These are phyloP conservation scores for Falco columbarius DNA, from an alignment of 2,797 vertebrate genomes.

Conservation along the genomic window DNA sequence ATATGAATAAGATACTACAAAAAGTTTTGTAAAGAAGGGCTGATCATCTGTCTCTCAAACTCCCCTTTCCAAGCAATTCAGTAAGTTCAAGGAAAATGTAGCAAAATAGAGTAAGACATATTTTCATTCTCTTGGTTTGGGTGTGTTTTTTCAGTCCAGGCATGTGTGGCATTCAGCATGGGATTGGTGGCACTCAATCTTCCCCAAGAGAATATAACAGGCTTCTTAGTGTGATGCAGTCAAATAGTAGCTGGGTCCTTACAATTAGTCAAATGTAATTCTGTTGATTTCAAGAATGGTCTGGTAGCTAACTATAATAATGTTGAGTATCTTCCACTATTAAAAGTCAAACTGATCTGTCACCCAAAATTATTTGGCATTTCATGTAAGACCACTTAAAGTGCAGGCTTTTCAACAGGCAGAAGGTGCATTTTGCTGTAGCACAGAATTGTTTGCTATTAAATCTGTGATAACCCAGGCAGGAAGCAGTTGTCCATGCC, in stretches of 20 bases:
- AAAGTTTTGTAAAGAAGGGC: background rate
- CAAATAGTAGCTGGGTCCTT: background rate
- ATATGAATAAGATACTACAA: background rate
- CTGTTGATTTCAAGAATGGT: background rate
- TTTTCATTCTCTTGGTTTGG: background rate
- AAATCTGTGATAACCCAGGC: background rate
- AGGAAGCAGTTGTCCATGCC: background rate
- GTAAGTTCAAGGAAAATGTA: background rate
- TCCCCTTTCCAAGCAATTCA: background rate
- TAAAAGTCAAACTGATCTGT: background rate
- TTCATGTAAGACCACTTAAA: background rate
- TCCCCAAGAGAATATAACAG: background rate
- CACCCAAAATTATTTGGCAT: background rate
- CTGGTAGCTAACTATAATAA: background rate
- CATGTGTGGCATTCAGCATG: background rate
- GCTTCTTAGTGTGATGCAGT: background rate
- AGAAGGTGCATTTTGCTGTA: background rate
- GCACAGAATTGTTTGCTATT: background rate
- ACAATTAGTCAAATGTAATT: background rate
- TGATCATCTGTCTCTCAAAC: background rate
- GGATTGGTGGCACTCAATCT: background rate
- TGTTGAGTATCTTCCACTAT: background rate
- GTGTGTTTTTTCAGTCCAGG: background rate
- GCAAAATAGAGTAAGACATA: background rate
- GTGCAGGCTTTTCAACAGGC: background rate